phyloP scores from a whole-genome alignment of 2,797 vertebrate species.

The Cuculus canorus region DNA sequence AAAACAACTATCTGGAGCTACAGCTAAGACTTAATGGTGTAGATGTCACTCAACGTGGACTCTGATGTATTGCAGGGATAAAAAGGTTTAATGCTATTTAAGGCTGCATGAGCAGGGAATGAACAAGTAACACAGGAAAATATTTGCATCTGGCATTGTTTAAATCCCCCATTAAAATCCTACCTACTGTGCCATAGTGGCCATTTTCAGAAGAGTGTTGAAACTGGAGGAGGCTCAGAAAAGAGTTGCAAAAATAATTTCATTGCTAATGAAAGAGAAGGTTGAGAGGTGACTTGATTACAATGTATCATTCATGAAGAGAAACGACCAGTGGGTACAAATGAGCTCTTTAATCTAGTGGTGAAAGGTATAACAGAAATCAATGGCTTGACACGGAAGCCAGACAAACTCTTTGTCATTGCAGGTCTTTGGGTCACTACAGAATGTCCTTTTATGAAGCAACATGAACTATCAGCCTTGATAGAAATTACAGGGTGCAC shows the following conservation, averaged over 20 bases:
- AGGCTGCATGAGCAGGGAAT: not conserved
- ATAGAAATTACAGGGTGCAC: not conserved
- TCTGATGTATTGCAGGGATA: fast-evolving
- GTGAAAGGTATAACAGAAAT: conserved; percentile 31
- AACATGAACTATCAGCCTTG: not conserved
- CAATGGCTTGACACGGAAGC: not conserved
- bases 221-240: not conserved
- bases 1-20: not conserved
- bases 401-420: not conserved
- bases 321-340: not conserved
- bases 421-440: not conserved
- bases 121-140: not conserved
- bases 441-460: not conserved
- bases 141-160: not conserved
- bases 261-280: conserved; percentile 6
- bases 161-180: not conserved
- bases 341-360: conserved; percentile 14
- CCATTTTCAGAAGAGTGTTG: not conserved
- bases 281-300: conserved; percentile 33
- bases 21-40: not conserved
- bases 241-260: conserved; percentile 30
- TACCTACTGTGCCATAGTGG: not conserved
- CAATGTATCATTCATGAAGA: conserved; percentile 3
- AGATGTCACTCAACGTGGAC: not conserved
- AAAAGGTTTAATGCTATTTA: not conserved